phyloP scores from a whole-genome alignment of 1,140 invertebrate genomes.

The Zaprionus kolodkinae region DNA sequence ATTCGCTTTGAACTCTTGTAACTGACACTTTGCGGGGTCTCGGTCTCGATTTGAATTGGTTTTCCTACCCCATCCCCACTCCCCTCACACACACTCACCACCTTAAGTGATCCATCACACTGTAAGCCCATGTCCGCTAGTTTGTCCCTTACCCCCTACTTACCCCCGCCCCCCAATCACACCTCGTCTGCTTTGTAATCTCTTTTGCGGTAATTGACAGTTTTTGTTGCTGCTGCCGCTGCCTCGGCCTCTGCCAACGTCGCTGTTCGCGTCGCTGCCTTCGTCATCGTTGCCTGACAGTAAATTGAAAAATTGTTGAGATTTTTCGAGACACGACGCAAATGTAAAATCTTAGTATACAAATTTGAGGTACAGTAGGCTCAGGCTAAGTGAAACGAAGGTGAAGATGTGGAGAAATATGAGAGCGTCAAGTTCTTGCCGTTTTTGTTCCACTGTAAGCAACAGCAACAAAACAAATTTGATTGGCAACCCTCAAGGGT shows the following conservation, averaged over 20 bases:
- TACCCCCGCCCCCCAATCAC: not conserved
- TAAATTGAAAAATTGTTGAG: constrained; percentile 78
- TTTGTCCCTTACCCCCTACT: not conserved
- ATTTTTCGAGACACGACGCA: constrained; percentile 46
- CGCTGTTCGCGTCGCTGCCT: constrained; percentile 7
- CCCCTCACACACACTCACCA: constrained; percentile 8
- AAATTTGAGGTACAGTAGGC: not conserved
- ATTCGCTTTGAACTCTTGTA: constrained; percentile 65
- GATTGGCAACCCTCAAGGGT: not conserved
- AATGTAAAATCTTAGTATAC: constrained; percentile 37
- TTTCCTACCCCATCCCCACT: constrained; percentile 16
- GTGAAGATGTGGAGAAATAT: not conserved
- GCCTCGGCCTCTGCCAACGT: constrained; percentile 11
- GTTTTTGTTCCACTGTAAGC: not conserved
- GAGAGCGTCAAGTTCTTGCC: not conserved
- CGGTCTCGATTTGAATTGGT: constrained; percentile 23
- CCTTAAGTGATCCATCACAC: constrained; percentile 42
- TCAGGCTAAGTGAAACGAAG: not conserved
- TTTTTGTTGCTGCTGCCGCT: constrained; percentile 35
- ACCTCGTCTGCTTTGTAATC: constrained; percentile 53
- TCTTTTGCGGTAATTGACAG: constrained; percentile 64
- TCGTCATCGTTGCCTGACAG: constrained; percentile 60
- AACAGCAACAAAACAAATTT: not conserved
- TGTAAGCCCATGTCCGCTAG: constrained; percentile 33
- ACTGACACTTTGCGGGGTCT: constrained; percentile 63